A percentile compares a stretch with the other conserved stretches of the same genome.
Evolutionary conservation across 2,797 vertebrate genomes (phyloP).

Genomic region (Sphenodon punctatus): DNA sequence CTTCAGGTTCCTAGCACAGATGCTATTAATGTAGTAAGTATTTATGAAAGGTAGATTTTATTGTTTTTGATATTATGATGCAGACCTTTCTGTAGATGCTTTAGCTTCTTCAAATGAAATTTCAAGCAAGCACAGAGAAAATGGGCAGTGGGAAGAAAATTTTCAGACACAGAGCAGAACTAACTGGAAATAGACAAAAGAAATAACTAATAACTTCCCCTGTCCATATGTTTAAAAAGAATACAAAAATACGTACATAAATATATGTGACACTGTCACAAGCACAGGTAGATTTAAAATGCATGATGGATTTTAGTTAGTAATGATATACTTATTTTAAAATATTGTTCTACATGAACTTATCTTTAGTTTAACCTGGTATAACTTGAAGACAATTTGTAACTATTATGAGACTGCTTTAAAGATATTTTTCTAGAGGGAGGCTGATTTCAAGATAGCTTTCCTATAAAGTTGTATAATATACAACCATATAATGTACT

Average conservation of each 20-base stretch:
- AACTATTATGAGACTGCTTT: not conserved
- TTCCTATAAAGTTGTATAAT: not conserved
- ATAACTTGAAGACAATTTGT: not conserved
- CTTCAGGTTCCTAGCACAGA: slow-evolving; percentile 86
- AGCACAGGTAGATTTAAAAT: not conserved
- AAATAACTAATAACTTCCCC: not conserved
- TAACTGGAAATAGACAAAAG: not conserved
- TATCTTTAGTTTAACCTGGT: not conserved
- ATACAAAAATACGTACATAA: not conserved
- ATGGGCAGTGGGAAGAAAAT: not conserved
- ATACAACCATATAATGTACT: not conserved
- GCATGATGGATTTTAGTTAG: not conserved
- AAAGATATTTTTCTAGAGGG: no score
- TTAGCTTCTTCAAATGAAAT: accelerated
- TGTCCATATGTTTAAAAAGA: not conserved
- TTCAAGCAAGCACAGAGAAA: not conserved
- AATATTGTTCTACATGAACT: not conserved
- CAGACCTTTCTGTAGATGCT: not conserved
- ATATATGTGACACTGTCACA: no score
- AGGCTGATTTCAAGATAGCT: not conserved
- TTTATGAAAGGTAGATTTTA: not conserved
- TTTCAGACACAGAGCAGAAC: not conserved
- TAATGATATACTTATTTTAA: not conserved
- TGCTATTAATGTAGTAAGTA: slow-evolving; percentile 73
- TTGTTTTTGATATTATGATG: not conserved